Percentiles rank a stretch among this genome's conserved stretches.
Evolutionary conservation across 53 echinoderm and acorn worm genomes (phyloP).

Genomic region (Glandiceps talaboti): DNA sequence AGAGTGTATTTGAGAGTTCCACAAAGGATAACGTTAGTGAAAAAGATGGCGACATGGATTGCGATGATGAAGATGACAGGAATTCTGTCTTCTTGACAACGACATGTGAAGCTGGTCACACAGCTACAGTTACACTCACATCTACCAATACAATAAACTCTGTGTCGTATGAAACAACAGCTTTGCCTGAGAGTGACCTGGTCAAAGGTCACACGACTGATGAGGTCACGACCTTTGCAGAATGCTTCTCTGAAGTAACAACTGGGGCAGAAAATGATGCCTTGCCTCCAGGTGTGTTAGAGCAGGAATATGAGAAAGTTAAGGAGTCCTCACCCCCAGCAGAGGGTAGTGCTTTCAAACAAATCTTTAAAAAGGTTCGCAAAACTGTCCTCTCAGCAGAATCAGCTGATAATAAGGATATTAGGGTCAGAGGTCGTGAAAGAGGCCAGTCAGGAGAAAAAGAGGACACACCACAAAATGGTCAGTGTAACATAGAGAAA

Average conservation of each 20-base stretch:
- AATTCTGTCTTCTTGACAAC: not conserved
- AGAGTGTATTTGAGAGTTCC: not conserved
- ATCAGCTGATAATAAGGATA: not conserved
- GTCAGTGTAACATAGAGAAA: too few species aligned
- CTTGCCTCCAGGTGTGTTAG: constrained; percentile 30
- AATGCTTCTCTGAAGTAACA: constrained; percentile 25
- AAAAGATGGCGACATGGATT: not conserved
- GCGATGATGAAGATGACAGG: constrained; percentile 2
- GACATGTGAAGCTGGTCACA: not conserved
- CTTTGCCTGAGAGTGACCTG: not conserved
- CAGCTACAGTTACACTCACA: not conserved
- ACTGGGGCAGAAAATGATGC: constrained; percentile 31
- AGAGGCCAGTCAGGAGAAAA: constrained; percentile 1
- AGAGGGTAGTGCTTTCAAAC: not conserved
- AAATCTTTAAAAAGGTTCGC: not conserved
- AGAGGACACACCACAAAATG: not conserved
- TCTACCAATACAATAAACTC: not conserved
- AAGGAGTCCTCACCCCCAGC: constrained; percentile 10
- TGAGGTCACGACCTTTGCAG: constrained; percentile 28
- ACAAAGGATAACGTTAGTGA: not conserved
- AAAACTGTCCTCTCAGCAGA: not conserved
- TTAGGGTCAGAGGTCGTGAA: not conserved
- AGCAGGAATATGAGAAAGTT: constrained; percentile 12
- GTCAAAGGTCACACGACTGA: not conserved
- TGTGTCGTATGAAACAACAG: constrained; percentile 4